These are phyloP conservation scores for Nothobranchius furzeri DNA, from an alignment of 2,113 vertebrate genomes.

Conservation along the genomic window DNA sequence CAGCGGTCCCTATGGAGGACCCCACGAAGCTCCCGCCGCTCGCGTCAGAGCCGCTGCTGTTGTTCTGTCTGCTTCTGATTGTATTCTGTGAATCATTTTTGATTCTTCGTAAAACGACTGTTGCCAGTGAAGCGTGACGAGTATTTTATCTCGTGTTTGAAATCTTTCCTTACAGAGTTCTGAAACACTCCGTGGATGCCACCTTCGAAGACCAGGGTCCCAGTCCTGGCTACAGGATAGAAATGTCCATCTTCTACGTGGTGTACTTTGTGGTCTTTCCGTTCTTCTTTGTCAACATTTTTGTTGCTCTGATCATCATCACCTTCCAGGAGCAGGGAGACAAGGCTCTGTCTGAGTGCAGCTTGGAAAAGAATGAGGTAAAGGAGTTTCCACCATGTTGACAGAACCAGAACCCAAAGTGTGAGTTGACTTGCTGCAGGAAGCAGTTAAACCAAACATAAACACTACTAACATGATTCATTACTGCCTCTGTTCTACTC, in stretches of 20 bases:
- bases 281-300: conserved; percentile 99
- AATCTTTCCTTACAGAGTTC: conserved; percentile 79
- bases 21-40: too few species aligned
- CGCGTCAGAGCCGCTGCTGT: too few species aligned
- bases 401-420: too few species aligned
- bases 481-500: too few species aligned
- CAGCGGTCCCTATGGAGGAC: too few species aligned
- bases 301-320: conserved; percentile 97
- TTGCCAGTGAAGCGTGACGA: neutral
- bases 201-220: conserved; percentile 95
- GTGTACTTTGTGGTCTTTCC: conserved; percentile 98
- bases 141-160: neutral
- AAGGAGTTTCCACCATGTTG: neutral
- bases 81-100: too few species aligned
- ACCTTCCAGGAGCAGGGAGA: conserved; percentile 99
- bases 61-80: too few species aligned
- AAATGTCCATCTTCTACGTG: conserved; percentile 98
- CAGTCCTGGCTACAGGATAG: conserved; percentile 93
- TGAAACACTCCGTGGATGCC: conserved; percentile 96
- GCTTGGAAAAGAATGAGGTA: conserved; percentile 97
- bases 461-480: too few species aligned
- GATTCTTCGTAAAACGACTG: neutral
- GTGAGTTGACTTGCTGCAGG: too few species aligned
- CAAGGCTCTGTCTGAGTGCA: conserved; percentile 96
- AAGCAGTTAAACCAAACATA: too few species aligned